These are phyloP conservation scores for Carollia perspicillata DNA, from an alignment of 2,113 vertebrate species.

Conservation along the genomic window DNA sequence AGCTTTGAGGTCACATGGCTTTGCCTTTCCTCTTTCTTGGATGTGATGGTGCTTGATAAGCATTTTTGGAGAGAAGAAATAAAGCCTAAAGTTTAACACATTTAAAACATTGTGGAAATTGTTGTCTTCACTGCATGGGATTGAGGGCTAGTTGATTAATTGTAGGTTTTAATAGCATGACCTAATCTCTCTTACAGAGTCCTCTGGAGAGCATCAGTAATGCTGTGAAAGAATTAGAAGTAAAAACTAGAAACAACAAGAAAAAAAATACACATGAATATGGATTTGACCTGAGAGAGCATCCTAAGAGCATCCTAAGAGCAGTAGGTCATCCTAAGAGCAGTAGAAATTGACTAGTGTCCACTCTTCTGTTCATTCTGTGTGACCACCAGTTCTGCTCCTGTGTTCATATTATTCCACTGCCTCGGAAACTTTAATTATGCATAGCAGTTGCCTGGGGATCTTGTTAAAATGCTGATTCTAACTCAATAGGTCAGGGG, in stretches of 20 bases:
- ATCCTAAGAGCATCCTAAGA: not conserved
- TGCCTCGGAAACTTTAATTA: not conserved
- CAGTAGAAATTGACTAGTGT: not conserved
- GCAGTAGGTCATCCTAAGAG: not conserved
- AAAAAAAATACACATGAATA: not conserved
- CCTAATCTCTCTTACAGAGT: not conserved
- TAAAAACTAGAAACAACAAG: not conserved
- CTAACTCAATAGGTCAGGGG: not conserved
- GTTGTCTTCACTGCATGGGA: not conserved
- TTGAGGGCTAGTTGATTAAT: not conserved
- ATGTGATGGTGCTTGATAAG: not conserved
- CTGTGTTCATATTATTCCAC: not conserved
- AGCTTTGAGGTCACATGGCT: not conserved
- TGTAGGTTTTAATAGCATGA: not conserved
- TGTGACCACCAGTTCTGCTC: not conserved
- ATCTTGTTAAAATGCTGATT: not conserved
- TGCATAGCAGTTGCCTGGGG: not conserved
- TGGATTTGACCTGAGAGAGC: not conserved
- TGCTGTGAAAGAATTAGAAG: not conserved
- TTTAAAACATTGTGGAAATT: not conserved
- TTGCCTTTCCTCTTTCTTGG: not conserved
- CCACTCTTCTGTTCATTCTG: not conserved
- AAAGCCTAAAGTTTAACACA: not conserved
- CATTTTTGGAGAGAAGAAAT: not conserved
- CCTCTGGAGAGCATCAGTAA: not conserved